A percentile compares a stretch with the other conserved stretches of the same genome.
phyloP scores from a whole-genome alignment of 2,113 vertebrate species.

The Nothocercus nigrocapillus region DNA sequence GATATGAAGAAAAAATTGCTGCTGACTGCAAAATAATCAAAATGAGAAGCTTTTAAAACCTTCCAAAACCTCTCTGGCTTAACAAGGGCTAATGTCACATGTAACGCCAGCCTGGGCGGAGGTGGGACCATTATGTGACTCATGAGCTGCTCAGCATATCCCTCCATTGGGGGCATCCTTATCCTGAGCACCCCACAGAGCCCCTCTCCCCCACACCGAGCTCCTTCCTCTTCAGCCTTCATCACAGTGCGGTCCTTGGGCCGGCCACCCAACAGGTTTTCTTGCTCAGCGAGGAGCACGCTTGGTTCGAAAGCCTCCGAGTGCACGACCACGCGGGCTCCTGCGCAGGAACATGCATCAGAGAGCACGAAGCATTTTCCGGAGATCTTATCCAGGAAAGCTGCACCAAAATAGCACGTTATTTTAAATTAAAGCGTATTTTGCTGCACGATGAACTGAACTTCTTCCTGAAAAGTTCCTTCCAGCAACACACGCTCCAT shows the following conservation, averaged over 20 bases:
- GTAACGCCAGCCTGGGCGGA: neutral
- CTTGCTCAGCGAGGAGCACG: neutral
- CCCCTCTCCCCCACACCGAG: accelerated
- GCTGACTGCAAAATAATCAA: neutral
- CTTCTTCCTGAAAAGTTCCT: no score
- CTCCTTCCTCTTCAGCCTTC: neutral
- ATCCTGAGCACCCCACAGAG: neutral
- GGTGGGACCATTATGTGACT: neutral
- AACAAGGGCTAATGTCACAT: neutral
- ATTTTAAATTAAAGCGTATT: neutral
- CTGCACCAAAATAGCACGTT: neutral
- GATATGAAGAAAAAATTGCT: no score
- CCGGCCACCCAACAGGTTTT: neutral
- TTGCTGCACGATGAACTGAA: neutral
- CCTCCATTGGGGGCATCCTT: accelerated
- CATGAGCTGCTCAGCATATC: neutral
- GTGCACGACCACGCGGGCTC: accelerated
- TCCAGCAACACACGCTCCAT: neutral
- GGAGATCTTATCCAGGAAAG: neutral
- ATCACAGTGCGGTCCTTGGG: neutral
- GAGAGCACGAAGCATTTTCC: neutral
- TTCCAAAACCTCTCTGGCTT: neutral
- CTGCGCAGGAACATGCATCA: accelerated
- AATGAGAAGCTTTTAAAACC: neutral
- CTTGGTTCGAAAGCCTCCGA: neutral